Conservation (phyloP, 2,888 invertebrate genomes). For the Caenorhabditis sp. region DNA sequence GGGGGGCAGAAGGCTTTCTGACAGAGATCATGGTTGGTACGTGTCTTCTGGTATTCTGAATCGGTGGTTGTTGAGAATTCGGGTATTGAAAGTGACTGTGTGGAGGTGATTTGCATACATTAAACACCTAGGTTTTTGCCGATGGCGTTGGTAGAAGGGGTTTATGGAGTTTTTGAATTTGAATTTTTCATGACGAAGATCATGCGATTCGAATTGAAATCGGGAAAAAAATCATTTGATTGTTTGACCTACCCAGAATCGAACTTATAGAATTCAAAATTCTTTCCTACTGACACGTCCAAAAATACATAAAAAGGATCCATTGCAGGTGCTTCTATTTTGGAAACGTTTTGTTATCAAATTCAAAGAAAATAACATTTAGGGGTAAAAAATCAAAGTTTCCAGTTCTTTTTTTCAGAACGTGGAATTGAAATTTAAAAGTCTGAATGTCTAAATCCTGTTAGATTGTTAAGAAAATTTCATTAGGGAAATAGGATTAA, state of each 20-base stretch:
- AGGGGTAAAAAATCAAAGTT: no score
- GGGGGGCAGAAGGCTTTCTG: slow-evolving; percentile 34
- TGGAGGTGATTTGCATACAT: slow-evolving; percentile 37
- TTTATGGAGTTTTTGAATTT: slow-evolving; percentile 9
- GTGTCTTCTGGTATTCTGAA: slow-evolving; percentile 29
- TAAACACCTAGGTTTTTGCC: slow-evolving; percentile 24
- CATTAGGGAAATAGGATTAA: slow-evolving; percentile 3
- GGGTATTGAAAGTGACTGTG: slow-evolving; percentile 18
- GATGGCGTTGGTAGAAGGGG: background rate
- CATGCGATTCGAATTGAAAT: background rate
- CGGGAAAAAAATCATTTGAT: slow-evolving; percentile 9
- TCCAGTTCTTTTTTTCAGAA: no score
- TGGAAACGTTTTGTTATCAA: no score
- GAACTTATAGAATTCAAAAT: no score
- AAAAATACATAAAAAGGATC: no score
- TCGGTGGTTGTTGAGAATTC: slow-evolving; percentile 19
- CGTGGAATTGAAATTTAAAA: no score
- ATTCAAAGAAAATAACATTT: no score
- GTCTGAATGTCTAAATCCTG: no score
- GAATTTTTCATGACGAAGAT: slow-evolving; percentile 18
- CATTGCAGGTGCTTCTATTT: no score
- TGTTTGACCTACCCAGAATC: background rate
- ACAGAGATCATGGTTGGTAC: slow-evolving; percentile 53
- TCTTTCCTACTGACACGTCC: no score
- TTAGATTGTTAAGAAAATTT: background rate